These are phyloP conservation scores for Trichonephila clavipes DNA, from an alignment of 1,140 invertebrate species.

Conservation along the genomic window DNA sequence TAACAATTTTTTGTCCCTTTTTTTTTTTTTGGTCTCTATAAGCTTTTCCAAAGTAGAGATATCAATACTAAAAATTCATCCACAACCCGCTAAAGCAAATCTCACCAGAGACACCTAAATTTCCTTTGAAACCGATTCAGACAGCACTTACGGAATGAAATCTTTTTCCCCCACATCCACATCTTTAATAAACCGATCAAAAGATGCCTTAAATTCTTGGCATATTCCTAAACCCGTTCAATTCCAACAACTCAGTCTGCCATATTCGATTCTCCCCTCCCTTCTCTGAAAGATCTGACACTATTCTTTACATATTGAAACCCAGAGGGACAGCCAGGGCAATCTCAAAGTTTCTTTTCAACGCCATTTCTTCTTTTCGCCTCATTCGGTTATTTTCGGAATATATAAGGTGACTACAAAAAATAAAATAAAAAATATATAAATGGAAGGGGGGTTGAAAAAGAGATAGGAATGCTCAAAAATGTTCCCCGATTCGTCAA, in stretches of 20 bases:
- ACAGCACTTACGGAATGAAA: background rate
- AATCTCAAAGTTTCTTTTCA: constrained; percentile 35
- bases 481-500: background rate
- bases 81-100: no score
- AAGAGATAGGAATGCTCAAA: constrained; percentile 3
- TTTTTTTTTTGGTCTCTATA: no score
- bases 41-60: no score
- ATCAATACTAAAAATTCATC: no score
- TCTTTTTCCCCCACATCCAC: background rate
- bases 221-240: background rate
- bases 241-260: background rate
- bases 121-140: background rate
- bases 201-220: background rate
- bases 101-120: no score
- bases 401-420: background rate
- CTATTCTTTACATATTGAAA: constrained; percentile 36
- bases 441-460: no score
- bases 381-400: constrained; percentile 46
- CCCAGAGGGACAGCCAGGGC: background rate
- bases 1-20: no score
- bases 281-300: background rate
- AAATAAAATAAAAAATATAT: background rate
- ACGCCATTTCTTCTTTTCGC: constrained; percentile 54
- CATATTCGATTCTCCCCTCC: background rate
- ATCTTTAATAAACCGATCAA: background rate